Percentiles rank a stretch among this genome's conserved stretches.
These are phyloP conservation scores for Spatulosminthurus flaviceps DNA, from an alignment of 2,888 invertebrate species.

Conservation along the genomic window DNA sequence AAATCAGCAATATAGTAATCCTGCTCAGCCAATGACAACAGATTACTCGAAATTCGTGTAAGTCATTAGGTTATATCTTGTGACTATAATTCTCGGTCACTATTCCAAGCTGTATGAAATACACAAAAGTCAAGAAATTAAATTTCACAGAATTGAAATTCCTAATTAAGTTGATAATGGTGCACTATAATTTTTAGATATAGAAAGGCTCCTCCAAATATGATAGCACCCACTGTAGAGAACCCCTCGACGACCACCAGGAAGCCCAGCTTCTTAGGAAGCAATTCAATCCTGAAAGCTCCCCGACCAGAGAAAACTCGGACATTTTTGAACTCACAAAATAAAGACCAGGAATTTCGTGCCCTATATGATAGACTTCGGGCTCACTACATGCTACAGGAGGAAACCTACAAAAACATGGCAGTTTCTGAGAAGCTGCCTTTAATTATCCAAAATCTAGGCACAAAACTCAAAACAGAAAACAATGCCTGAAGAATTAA, in stretches of 20 bases:
- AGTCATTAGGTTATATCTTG: too few relatives aligned
- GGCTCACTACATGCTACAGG: slow-evolving; percentile 30
- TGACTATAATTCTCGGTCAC: too few relatives aligned
- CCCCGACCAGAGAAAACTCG: not conserved
- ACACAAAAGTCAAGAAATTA: too few relatives aligned
- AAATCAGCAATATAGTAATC: not conserved
- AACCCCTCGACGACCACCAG: not conserved
- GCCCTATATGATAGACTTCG: slow-evolving; percentile 19
- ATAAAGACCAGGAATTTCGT: slow-evolving; percentile 33
- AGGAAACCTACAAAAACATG: slow-evolving; percentile 30
- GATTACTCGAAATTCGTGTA: not conserved
- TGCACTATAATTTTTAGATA: not conserved
- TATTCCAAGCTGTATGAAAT: too few relatives aligned
- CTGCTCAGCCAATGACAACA: not conserved
- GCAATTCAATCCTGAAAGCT: not conserved
- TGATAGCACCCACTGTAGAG: not conserved
- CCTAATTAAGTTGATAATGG: too few relatives aligned
- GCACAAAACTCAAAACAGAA: too few relatives aligned
- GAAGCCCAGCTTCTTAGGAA: not conserved
- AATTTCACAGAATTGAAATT: too few relatives aligned
- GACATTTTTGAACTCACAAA: not conserved
- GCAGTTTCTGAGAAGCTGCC: slow-evolving; percentile 7
- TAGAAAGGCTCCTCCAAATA: too few relatives aligned
- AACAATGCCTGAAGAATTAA: too few relatives aligned
- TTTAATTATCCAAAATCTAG: slow-evolving; percentile 25